phyloP scores from a whole-genome alignment of 2,888 invertebrate species.

The Monochamus alternatus region DNA sequence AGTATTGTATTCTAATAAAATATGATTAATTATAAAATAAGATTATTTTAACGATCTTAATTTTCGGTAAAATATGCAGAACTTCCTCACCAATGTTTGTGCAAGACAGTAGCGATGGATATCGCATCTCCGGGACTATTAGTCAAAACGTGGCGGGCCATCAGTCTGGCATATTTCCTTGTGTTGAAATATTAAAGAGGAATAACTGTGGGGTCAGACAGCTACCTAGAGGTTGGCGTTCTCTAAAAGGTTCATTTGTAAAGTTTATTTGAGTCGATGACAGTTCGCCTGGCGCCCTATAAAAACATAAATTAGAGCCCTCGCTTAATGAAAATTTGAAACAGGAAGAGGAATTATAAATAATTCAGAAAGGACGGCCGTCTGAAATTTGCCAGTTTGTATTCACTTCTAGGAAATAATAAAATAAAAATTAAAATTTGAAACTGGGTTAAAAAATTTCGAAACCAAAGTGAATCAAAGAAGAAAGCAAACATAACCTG shows the following conservation, averaged over 20 bases:
- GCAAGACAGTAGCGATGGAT: conserved; percentile 11
- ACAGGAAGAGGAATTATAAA: conserved; percentile 11
- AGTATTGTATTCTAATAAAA: too few relatives aligned
- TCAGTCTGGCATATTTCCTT: conserved; percentile 42
- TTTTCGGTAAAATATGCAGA: too few relatives aligned
- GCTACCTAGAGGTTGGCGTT: conserved; percentile 43
- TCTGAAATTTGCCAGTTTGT: not conserved
- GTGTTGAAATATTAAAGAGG: conserved; percentile 47
- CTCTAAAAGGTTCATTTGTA: conserved; percentile 45
- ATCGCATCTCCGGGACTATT: conserved; percentile 38
- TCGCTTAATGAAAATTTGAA: conserved; percentile 40
- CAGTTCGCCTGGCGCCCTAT: conserved; percentile 43
- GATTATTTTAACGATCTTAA: too few relatives aligned
- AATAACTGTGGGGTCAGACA: conserved; percentile 44
- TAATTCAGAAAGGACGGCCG: not conserved
- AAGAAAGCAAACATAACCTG: too few relatives aligned
- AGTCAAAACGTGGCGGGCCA: conserved; percentile 41
- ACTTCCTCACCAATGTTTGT: not conserved
- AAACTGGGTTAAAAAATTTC: too few relatives aligned
- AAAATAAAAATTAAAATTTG: too few relatives aligned
- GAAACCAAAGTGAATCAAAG: not conserved
- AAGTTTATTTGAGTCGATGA: conserved; percentile 47
- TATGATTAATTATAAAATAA: too few relatives aligned
- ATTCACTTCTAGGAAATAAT: too few relatives aligned
- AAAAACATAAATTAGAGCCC: conserved; percentile 44